These are phyloP conservation scores for Neopipo cinnamomea DNA, from an alignment of 2,113 vertebrate genomes.

Conservation along the genomic window DNA sequence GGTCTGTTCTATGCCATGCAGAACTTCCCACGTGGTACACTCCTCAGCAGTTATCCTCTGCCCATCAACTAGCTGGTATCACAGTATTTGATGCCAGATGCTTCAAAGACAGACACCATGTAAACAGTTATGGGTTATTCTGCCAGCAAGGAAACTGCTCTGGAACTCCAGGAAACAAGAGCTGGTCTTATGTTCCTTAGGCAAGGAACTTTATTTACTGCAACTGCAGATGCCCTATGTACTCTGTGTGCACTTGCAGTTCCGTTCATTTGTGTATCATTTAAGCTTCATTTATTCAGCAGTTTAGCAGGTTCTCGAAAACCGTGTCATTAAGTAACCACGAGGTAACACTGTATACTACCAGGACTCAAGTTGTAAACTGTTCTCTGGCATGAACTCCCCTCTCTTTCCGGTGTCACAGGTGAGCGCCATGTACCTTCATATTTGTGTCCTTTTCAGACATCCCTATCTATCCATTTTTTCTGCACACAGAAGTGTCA, in stretches of 20 bases:
- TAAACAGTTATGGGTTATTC: neutral
- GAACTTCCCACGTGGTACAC: accelerated
- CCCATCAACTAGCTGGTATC: neutral
- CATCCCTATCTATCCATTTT: neutral
- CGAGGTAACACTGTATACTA: neutral
- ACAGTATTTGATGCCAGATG: neutral
- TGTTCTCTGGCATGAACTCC: neutral
- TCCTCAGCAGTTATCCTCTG: neutral
- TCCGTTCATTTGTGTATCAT: neutral
- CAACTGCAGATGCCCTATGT: neutral
- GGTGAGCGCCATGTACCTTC: neutral
- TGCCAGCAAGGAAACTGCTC: neutral
- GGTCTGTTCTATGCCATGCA: neutral
- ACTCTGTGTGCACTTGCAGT: neutral
- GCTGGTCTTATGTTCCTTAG: neutral
- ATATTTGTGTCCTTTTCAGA: neutral
- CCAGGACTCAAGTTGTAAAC: neutral
- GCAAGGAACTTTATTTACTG: neutral
- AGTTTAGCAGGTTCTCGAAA: neutral
- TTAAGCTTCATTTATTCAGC: slow-evolving; percentile 10
- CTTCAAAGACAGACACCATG: neutral
- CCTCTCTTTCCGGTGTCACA: neutral
- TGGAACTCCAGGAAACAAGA: neutral
- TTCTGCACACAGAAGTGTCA: neutral
- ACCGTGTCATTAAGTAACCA: neutral